Evolutionary conservation across 2,888 invertebrate genomes (phyloP), one percentile per base, ranked within the genome.

Genomic region (Pseudococcus longispinus): DNA sequence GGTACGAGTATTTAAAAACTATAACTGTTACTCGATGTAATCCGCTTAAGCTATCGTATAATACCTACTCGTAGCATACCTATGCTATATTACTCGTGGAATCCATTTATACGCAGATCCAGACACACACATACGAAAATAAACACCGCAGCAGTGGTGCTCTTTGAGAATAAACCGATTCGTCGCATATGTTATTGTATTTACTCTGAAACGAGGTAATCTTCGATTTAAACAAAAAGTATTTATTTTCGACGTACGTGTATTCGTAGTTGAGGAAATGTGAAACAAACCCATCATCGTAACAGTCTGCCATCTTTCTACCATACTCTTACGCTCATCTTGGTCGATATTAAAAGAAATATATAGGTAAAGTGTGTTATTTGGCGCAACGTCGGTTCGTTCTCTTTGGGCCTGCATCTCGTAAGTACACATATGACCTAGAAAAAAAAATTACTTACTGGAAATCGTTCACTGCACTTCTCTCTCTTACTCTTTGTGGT

Each of bases 21-120:
- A 29, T 70, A 70, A 70, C 70, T 70, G 70, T 70, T 70, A 70
- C 18, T 70, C 70, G 70, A 70, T 70, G 70, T 70, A 70, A 70
- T 70, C 70, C 70, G 70, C 70, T 70, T 70, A 70, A 70, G 70
- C 70, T 60, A 60, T 70, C 70, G 70, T 29, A 70, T 70, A 70
- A 70, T 70, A 70, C 23, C 15, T 70, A 65, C 60, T 60, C 23
- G 60, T 23, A 23, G 23, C 6, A 60, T 60, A 60, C 11, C 18
- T n/a, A 55, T 23, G n/a, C n/a, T n/a, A n/a, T n/a, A n/a, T n/a
- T n/a, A n/a, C 65, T 5, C 65, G 13, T 26, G 8, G 11, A 20
- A 26, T 70, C 13, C 18, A 70, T 29, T 18, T 18, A 29, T 29
- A 26, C 29, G 20, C 2, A n/a, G n/a, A n/a, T 13, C 3, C 32